Evolutionary conservation across 2,797 vertebrate species (phyloP).

Genomic region (Haliaeetus albicilla): DNA sequence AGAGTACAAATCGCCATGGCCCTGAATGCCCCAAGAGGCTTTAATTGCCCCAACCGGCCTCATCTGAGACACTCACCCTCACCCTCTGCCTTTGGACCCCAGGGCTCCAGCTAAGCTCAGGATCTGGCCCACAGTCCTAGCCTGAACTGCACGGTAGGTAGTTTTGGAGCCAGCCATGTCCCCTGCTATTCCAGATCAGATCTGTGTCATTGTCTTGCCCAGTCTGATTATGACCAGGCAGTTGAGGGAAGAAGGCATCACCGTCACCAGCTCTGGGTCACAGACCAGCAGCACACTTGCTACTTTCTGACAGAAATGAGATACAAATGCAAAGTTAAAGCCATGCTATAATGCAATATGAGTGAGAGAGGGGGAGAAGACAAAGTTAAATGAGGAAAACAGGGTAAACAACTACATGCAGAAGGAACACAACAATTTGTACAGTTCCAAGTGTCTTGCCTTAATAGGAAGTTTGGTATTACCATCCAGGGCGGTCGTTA

Average conservation of each 20-base stretch:
- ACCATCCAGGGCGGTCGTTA: not conserved
- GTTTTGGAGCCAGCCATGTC: not conserved
- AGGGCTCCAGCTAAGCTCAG: not conserved
- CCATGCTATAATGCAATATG: not conserved
- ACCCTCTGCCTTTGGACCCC: not conserved
- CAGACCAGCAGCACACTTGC: not conserved
- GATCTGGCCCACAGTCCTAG: not conserved
- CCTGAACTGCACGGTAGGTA: not conserved
- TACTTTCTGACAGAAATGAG: not conserved
- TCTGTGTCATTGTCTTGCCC: not conserved
- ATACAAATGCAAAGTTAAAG: not conserved
- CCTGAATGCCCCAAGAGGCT: not conserved
- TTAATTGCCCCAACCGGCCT: not conserved
- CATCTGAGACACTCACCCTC: not conserved
- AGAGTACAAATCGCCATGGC: not conserved
- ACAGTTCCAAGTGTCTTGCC: not conserved
- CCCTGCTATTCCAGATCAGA: not conserved
- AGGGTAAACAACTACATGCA: not conserved
- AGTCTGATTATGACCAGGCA: not conserved
- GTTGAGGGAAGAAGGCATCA: not conserved
- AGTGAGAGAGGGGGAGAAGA: not conserved
- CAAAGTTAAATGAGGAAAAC: not conserved
- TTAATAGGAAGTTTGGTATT: not conserved
- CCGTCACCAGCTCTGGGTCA: not conserved
- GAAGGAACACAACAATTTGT: not conserved